Conservation (phyloP, 2,888 invertebrate species). For the Ornithoptera priamus region DNA sequence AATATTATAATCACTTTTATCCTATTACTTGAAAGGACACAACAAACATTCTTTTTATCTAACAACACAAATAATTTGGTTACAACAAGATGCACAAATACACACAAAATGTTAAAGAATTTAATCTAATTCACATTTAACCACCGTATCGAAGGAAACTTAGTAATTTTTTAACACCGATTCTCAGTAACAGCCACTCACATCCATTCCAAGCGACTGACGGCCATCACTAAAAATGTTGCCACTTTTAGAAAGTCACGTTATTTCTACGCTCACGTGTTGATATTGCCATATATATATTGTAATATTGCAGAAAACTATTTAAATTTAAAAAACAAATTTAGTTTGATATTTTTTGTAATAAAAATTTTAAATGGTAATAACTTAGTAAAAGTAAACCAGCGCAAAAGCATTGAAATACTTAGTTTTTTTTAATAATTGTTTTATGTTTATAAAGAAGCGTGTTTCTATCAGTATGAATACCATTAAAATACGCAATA, state of each 20-base stretch:
- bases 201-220: conserved; percentile 66
- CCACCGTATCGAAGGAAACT: conserved; percentile 64
- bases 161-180: conserved; percentile 61
- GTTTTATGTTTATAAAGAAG: too few species aligned
- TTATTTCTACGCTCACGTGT: conserved; percentile 61
- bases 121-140: conserved; percentile 54
- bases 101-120: conserved; percentile 53
- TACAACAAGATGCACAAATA: conserved; percentile 58
- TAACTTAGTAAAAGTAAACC: too few species aligned
- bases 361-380: too few species aligned
- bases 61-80: conserved; percentile 61
- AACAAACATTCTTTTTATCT: conserved; percentile 66
- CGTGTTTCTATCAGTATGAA: too few species aligned
- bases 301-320: background rate
- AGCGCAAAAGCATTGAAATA: too few species aligned
- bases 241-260: conserved; percentile 57
- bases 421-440: too few species aligned
- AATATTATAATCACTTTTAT: conserved; percentile 73
- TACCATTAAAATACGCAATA: too few species aligned
- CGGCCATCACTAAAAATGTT: conserved; percentile 75
- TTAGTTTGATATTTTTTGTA: too few species aligned
- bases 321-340: too few species aligned
- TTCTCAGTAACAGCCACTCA: conserved; percentile 61
- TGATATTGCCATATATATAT: conserved; percentile 42
- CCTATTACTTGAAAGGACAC: conserved; percentile 72